Conservation (phyloP, 2,113 vertebrate species). For the Ciconia stormi region DNA sequence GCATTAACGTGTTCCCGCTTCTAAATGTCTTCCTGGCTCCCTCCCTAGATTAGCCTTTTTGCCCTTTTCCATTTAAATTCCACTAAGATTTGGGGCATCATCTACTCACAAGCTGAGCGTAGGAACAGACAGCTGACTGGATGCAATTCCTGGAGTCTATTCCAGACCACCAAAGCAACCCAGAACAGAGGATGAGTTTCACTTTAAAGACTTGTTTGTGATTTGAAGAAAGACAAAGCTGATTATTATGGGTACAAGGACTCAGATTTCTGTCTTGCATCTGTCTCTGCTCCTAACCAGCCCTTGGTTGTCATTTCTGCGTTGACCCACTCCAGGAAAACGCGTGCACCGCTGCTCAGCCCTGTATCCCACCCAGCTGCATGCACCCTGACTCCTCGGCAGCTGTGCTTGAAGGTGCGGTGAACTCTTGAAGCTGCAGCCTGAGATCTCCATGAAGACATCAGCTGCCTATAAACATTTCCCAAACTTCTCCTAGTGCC, state of each 20-base stretch:
- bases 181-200: background rate
- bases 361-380: background rate
- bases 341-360: fast-evolving
- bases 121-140: background rate
- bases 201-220: background rate
- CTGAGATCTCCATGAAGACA: background rate
- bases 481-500: background rate
- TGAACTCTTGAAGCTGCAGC: constrained; percentile 14
- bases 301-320: background rate
- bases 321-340: background rate
- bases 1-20: background rate
- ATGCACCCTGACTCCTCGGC: background rate
- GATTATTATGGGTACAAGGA: background rate
- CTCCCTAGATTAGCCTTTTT: constrained; percentile 52
- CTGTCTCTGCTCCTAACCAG: background rate
- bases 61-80: constrained; percentile 64
- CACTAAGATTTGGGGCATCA: constrained; percentile 39
- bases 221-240: background rate
- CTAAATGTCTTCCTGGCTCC: constrained; percentile 31
- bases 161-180: constrained; percentile 59
- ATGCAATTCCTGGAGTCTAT: constrained; percentile 18
- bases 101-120: background rate
- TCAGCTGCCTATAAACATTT: constrained; percentile 4
- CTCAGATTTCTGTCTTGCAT: background rate
- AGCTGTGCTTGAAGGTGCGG: background rate